phyloP scores from a whole-genome alignment of 2,888 invertebrate genomes.

The Dasypolia templi region DNA sequence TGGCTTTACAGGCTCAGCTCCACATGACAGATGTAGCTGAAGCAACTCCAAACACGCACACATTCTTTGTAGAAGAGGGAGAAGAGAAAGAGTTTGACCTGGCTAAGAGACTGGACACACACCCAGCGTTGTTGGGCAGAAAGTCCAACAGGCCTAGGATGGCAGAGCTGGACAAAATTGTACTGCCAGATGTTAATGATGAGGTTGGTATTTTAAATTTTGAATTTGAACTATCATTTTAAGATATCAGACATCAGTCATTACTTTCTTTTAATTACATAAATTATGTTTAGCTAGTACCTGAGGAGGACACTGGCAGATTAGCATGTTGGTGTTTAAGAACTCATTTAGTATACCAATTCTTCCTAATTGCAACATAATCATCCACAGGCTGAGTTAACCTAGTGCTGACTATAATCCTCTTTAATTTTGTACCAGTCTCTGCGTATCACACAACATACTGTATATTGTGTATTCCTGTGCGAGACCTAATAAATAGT shows the following conservation, averaged over 20 bases:
- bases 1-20: constrained; percentile 91
- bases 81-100: constrained; percentile 92
- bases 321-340: too few relatives aligned
- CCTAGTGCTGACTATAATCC: too few relatives aligned
- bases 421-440: too few relatives aligned
- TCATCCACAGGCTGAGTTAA: too few relatives aligned
- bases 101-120: constrained; percentile 93
- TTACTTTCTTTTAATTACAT: not conserved
- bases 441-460: too few relatives aligned
- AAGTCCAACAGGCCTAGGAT: constrained; percentile 93
- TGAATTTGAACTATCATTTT: too few relatives aligned
- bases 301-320: not conserved
- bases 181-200: constrained; percentile 91
- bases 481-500: too few relatives aligned
- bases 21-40: constrained; percentile 95
- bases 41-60: constrained; percentile 93
- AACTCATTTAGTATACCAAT: too few relatives aligned
- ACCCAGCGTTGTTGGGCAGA: constrained; percentile 92
- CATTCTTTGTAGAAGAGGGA: constrained; percentile 93
- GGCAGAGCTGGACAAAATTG: constrained; percentile 89
- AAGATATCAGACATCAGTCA: too few relatives aligned
- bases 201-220: constrained; percentile 75
- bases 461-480: too few relatives aligned
- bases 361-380: too few relatives aligned
- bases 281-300: not conserved